phyloP scores from a whole-genome alignment of 2,797 vertebrate genomes.

The Falco biarmicus region DNA sequence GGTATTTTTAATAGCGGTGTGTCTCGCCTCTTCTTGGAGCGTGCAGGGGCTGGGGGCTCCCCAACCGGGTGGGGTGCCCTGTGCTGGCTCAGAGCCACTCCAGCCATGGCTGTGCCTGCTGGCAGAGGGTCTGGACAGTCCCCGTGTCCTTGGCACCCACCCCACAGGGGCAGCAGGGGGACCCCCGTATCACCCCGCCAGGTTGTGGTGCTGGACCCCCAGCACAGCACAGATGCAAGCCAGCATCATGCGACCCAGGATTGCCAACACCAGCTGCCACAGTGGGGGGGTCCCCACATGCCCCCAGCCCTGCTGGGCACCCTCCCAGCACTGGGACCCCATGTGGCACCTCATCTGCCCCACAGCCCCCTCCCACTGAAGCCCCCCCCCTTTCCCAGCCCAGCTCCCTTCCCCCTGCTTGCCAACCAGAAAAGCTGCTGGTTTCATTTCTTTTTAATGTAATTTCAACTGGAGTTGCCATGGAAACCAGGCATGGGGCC shows the following conservation, averaged over 20 bases:
- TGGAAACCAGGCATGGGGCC: slow-evolving; percentile 47
- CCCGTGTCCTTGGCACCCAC: not conserved
- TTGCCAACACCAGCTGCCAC: not conserved
- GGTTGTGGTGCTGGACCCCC: not conserved
- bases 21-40: not conserved
- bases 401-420: not conserved
- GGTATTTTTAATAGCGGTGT: slow-evolving; percentile 71
- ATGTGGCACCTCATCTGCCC: not conserved
- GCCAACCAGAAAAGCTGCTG: slow-evolving; percentile 47
- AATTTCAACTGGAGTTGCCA: slow-evolving; percentile 60
- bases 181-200: fast-evolving
- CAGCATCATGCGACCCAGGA: not conserved
- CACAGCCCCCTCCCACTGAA: not conserved
- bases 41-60: fast-evolving
- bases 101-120: not conserved
- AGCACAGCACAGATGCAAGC: not conserved
- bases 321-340: not conserved
- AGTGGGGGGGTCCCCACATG: fast-evolving
- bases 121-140: fast-evolving
- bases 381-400: not conserved
- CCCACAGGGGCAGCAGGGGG: not conserved
- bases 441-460: slow-evolving; percentile 68
- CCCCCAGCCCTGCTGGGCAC: not conserved
- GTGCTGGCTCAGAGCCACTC: not conserved
- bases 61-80: not conserved